Evolutionary conservation across 2,888 invertebrate species (phyloP).

Genomic region (Spatulosminthurus flaviceps): DNA sequence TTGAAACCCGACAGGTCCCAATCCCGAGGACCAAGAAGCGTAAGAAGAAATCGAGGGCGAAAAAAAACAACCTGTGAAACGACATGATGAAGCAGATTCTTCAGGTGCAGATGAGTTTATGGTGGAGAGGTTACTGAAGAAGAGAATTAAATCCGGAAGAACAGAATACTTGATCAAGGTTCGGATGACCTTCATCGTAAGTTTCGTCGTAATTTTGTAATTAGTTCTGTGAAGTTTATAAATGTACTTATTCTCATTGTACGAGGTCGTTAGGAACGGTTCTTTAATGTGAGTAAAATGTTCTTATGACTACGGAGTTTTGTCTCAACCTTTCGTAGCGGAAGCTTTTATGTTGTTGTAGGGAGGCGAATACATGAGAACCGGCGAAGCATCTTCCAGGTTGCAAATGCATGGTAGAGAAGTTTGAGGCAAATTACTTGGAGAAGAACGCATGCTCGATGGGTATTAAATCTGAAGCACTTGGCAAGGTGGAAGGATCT

Average conservation of each 20-base stretch:
- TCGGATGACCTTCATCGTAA: constrained; percentile 28
- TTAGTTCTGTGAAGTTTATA: no score
- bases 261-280: no score
- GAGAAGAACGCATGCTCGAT: not conserved
- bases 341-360: not conserved
- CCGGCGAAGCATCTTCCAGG: not conserved
- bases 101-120: constrained; percentile 30
- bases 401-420: not conserved
- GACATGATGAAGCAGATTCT: not conserved
- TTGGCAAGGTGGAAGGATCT: no score
- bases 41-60: no score
- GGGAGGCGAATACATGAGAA: not conserved
- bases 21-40: no score
- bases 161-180: constrained; percentile 44
- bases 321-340: no score
- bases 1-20: no score
- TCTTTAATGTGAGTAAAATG: no score
- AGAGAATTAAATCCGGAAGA: constrained; percentile 20
- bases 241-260: no score
- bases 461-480: no score
- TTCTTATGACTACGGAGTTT: no score
- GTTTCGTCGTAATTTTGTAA: not conserved
- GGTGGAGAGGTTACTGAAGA: constrained; percentile 41
- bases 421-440: not conserved
- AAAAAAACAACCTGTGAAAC: no score